Conservation (phyloP, 2,888 invertebrate species). For the Dendrolimus houi region DNA sequence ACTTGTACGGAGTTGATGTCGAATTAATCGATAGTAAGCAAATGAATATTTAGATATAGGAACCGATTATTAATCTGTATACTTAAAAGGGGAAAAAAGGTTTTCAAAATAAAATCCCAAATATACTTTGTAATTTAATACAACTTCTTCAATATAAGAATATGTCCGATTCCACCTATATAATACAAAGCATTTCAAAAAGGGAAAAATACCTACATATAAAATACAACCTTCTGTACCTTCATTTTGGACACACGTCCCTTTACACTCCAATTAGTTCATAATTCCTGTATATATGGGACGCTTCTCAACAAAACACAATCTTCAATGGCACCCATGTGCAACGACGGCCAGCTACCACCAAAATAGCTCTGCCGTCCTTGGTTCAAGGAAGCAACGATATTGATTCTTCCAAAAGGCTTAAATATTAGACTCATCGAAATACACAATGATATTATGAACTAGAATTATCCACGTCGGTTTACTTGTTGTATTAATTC, state of each 20-base stretch:
- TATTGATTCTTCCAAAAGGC: too few species aligned
- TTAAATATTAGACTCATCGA: not conserved
- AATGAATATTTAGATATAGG: too few species aligned
- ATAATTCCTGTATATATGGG: conserved; percentile 18
- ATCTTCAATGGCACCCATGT: too few species aligned
- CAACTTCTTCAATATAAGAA: conserved; percentile 74
- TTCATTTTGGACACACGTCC: conserved; percentile 26
- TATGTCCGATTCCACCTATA: conserved; percentile 75
- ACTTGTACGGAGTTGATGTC: too few species aligned
- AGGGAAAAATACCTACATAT: conserved; percentile 62
- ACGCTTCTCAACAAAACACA: conserved; percentile 1
- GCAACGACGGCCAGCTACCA: too few species aligned
- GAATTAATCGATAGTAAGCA: too few species aligned
- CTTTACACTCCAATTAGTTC: conserved; percentile 29
- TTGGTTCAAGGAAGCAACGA: too few species aligned
- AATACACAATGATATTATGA: too few species aligned
- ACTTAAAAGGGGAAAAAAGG: not conserved
- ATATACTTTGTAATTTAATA: conserved; percentile 63
- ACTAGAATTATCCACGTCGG: too few species aligned
- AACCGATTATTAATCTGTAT: too few species aligned
- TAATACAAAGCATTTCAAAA: conserved; percentile 73
- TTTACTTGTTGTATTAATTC: too few species aligned
- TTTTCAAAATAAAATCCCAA: conserved; percentile 30
- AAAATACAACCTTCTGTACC: conserved; percentile 55
- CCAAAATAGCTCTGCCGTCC: too few species aligned